Conservation (phyloP, 2,797 vertebrate species). For the Merluccius polli region DNA sequence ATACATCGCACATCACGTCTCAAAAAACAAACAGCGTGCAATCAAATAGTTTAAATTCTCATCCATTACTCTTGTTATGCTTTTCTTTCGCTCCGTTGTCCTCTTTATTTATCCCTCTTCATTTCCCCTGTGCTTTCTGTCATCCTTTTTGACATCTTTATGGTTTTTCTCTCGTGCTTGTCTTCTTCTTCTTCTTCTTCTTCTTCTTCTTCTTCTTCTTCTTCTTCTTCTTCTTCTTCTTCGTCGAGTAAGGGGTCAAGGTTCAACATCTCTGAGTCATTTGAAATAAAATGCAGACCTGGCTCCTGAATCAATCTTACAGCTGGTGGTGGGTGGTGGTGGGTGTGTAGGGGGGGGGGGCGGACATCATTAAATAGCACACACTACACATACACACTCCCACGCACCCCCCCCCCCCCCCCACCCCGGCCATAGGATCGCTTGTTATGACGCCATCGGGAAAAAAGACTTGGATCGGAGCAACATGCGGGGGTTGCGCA, state of each 20-base stretch:
- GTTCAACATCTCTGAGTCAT: background rate
- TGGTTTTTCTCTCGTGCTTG: background rate
- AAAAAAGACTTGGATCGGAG: conserved; percentile 13
- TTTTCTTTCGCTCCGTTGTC: background rate
- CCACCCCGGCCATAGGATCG: background rate
- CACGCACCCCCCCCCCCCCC: background rate
- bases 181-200: background rate
- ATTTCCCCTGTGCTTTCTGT: background rate
- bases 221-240: too few relatives aligned
- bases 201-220: too few relatives aligned
- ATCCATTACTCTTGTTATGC: background rate
- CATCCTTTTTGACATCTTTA: background rate
- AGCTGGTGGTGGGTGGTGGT: background rate
- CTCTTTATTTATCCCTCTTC: background rate
- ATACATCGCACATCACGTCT: too few relatives aligned
- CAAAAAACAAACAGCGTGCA: too few relatives aligned
- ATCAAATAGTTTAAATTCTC: background rate
- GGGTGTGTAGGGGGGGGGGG: too few relatives aligned
- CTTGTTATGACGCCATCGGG: background rate
- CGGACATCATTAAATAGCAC: conserved; percentile 1
- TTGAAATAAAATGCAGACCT: background rate
- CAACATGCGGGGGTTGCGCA: conserved; percentile 13
- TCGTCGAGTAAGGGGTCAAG: background rate
- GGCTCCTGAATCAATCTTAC: background rate
- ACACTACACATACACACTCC: background rate